Evolutionary conservation across 2,113 vertebrate genomes (phyloP), one percentile per base, ranked within the genome.

Genomic region (Cottus gobio): DNA sequence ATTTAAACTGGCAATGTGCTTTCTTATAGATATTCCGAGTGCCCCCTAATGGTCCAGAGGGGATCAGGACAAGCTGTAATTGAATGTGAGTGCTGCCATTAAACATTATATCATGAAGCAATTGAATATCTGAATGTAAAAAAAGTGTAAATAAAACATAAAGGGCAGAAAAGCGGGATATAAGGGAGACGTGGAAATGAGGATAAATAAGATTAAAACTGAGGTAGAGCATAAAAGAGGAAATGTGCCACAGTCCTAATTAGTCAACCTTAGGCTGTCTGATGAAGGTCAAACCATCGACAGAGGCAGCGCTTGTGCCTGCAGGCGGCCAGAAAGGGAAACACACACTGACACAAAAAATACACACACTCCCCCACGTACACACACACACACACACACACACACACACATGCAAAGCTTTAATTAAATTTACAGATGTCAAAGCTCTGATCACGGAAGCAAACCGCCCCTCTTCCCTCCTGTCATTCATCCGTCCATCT

Each of bases 401-500:
- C 62, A 31, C 71, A 36, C 74, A 36, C 66, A 69, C 73, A 37
- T 44, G n/a, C 70, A 69, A 44, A 31, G 70, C 77, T 89, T 73
- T 92, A 91, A 92, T 91, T 92, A 85, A 70, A 87, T 86, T 85
- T 84, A 86, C 72, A 87, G 68, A 87, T 90, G 88, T 90, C 83
- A 90, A 77, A 89, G 84, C 89, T 89, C 46, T 77, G 75, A 89
- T 87, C 85, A 91, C 64, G 60, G 82, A 87, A 79, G 75, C 71
- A 85, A 75, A 57, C 26, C 77, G 57, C 70, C 62, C 62, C 65
- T 65, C 54, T 65, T 28, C 69, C 50, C 50, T 79, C 58, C 61
- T 80, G 76, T 79, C 91, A 87, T 46, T 79, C 80, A 86, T 80
- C 62, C 7, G 52, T 75, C 80, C 77, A 67, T 82, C 75, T 57